These are phyloP conservation scores for Drosophila murphyi DNA, from an alignment of 1,140 invertebrate species.

Conservation along the genomic window DNA sequence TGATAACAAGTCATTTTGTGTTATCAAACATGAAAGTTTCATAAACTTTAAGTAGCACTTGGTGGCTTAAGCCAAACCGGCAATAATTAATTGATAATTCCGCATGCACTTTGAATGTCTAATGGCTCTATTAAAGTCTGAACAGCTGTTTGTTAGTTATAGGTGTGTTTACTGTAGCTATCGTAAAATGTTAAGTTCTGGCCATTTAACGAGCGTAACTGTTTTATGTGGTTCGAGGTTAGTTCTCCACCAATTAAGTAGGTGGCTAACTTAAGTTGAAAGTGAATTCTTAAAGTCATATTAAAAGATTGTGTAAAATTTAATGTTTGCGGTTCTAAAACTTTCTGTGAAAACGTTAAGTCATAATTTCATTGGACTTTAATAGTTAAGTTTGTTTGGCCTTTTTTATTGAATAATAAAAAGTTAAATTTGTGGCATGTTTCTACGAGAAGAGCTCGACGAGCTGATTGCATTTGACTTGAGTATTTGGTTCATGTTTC, in stretches of 20 bases:
- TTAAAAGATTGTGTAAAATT: not conserved
- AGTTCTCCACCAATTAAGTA: not conserved
- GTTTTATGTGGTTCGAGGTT: not conserved
- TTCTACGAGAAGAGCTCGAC: not conserved
- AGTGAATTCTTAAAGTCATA: too few relatives aligned
- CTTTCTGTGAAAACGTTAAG: too few relatives aligned
- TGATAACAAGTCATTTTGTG: conserved; percentile 48
- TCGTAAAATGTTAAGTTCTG: not conserved
- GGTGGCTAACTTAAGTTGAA: too few relatives aligned
- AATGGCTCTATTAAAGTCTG: conserved; percentile 44
- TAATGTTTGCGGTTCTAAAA: too few relatives aligned
- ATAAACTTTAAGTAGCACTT: conserved; percentile 70
- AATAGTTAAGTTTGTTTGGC: too few relatives aligned
- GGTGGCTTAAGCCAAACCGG: conserved; percentile 6
- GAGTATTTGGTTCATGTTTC: not conserved
- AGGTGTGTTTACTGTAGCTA: not conserved
- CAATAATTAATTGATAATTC: conserved; percentile 62
- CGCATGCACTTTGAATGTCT: conserved; percentile 59
- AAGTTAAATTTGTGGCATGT: too few relatives aligned
- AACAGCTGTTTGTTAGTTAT: not conserved
- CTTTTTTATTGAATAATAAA: too few relatives aligned
- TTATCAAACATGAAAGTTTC: conserved; percentile 36
- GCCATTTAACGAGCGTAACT: not conserved
- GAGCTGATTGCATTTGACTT: conserved; percentile 4
- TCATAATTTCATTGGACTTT: too few relatives aligned